Conservation (phyloP, 1,140 invertebrate genomes). For the Tetramorium parvispinum region DNA sequence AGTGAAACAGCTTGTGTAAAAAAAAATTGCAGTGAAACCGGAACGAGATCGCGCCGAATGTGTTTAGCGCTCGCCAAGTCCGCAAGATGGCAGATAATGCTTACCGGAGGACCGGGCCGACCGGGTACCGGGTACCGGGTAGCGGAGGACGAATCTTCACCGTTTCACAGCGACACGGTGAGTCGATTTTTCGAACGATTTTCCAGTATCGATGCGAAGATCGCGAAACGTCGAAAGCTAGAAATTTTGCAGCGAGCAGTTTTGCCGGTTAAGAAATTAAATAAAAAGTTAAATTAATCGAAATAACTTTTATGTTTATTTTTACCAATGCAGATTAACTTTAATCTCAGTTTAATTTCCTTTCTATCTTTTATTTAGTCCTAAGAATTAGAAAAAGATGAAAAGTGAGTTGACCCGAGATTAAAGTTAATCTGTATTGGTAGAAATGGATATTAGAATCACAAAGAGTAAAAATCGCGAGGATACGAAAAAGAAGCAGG, state of each 20-base stretch:
- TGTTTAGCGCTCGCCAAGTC: background rate
- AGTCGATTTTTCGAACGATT: background rate
- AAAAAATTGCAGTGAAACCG: background rate
- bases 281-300: no score
- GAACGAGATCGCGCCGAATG: background rate
- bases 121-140: no score
- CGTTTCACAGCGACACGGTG: background rate
- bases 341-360: no score
- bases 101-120: background rate
- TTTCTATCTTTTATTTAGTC: no score
- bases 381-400: no score
- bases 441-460: background rate
- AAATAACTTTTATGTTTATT: no score
- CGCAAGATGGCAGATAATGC: background rate
- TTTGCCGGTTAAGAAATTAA: no score
- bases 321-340: no score
- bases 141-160: background rate
- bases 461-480: background rate
- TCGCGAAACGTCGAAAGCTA: background rate
- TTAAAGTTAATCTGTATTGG: background rate
- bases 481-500: background rate
- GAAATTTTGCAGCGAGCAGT: no score
- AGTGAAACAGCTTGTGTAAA: background rate
- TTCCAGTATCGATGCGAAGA: background rate
- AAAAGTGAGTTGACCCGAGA: no score